Conservation (phyloP, 2,888 invertebrate genomes). For the Stictocephala bisonia region DNA sequence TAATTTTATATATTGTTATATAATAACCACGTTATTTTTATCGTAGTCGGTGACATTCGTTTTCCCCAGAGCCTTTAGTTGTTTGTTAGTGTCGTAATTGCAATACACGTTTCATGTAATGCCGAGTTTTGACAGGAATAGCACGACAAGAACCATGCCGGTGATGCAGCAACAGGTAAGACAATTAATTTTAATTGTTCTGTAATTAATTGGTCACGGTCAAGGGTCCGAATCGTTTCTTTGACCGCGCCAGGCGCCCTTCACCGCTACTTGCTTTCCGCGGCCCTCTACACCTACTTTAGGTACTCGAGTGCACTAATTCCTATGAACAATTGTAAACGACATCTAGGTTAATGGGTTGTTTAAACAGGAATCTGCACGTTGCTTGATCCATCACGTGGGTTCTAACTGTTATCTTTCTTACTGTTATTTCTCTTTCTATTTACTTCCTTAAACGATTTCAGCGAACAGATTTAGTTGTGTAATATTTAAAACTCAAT, state of each 20-base stretch:
- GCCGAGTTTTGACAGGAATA: neutral
- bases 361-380: too few species aligned
- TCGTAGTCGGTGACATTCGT: conserved; percentile 2
- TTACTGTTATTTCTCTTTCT: too few species aligned
- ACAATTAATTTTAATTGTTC: conserved; percentile 35
- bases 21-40: neutral
- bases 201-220: conserved; percentile 35
- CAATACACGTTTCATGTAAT: neutral
- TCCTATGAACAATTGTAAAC: too few species aligned
- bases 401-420: too few species aligned
- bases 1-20: neutral
- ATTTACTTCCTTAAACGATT: too few species aligned
- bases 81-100: neutral
- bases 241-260: conserved; percentile 31
- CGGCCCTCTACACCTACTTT: neutral
- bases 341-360: too few species aligned
- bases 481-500: too few species aligned
- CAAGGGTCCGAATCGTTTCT: neutral
- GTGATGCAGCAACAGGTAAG: conserved; percentile 33
- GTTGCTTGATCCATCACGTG: too few species aligned
- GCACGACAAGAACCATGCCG: conserved; percentile 8
- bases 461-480: too few species aligned
- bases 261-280: neutral
- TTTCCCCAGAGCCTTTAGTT: neutral
- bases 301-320: too few species aligned